A percentile compares a stretch with the other conserved stretches of the same genome.
These are phyloP conservation scores for Coreius guichenoti DNA, from an alignment of 2,797 vertebrate genomes.

Conservation along the genomic window DNA sequence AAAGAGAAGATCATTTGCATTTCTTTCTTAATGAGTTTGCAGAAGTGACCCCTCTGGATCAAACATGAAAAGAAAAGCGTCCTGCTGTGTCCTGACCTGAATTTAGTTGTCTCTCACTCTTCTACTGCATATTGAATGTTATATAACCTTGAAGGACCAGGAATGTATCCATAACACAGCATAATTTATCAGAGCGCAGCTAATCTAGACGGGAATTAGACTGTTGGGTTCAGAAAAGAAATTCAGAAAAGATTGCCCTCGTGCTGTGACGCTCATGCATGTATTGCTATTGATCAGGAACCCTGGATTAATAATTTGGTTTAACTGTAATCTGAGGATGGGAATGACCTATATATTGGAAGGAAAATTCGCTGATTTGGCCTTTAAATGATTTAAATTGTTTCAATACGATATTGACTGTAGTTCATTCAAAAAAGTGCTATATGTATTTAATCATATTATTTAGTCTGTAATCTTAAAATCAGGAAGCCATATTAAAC, in stretches of 20 bases:
- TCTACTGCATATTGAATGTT: constrained; percentile 84
- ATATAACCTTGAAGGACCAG: constrained; percentile 73
- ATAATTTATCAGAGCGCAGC: constrained; percentile 71
- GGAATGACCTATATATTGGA: constrained; percentile 8
- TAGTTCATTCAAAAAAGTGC: neutral
- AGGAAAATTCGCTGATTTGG: neutral
- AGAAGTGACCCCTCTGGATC: constrained; percentile 88
- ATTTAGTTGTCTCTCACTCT: constrained; percentile 86
- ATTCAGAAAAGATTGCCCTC: constrained; percentile 17
- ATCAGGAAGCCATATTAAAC: neutral
- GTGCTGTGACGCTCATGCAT: constrained; percentile 29
- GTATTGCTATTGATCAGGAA: constrained; percentile 40
- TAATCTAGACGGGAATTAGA: constrained; percentile 47
- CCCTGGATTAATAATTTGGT: constrained; percentile 27
- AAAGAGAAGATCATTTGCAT: constrained; percentile 77
- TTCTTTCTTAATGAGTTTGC: constrained; percentile 88
- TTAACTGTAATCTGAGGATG: constrained; percentile 32
- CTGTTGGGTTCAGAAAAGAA: constrained; percentile 28
- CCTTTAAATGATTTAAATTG: neutral
- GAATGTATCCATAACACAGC: constrained; percentile 68
- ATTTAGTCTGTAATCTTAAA: neutral
- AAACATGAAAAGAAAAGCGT: constrained; percentile 88
- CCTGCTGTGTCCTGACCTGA: constrained; percentile 88
- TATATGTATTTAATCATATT: neutral
- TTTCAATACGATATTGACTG: neutral